Evolutionary conservation across 2,113 vertebrate species (phyloP).

Genomic region (Meleagris gallopavo): DNA sequence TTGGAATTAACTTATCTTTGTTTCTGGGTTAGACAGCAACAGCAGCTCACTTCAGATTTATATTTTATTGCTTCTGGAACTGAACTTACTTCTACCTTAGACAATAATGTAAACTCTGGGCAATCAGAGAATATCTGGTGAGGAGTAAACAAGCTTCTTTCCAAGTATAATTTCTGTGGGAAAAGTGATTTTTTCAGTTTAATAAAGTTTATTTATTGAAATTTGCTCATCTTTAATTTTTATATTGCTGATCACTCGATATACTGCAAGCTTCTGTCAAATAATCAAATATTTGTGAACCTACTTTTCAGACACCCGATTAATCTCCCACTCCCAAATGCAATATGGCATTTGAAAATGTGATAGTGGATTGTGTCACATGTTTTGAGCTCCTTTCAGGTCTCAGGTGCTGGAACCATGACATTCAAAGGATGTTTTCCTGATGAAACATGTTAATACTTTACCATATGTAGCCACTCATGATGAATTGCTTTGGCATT

Average conservation of each 20-base stretch:
- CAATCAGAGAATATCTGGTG: not conserved
- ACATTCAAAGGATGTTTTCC: constrained; percentile 67
- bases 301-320: constrained; percentile 15
- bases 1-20: not conserved
- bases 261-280: not conserved
- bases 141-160: not conserved
- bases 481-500: constrained; percentile 73
- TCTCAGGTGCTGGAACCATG: constrained; percentile 11
- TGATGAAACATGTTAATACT: constrained; percentile 62
- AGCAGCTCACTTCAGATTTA: not conserved
- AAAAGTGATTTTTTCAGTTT: not conserved
- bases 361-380: constrained; percentile 22
- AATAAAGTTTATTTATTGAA: not conserved
- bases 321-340: constrained; percentile 22
- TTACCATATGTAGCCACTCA: constrained; percentile 43
- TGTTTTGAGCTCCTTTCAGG: constrained; percentile 11
- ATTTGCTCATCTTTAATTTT: not conserved
- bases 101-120: not conserved
- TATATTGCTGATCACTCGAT: not conserved
- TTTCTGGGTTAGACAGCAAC: not conserved
- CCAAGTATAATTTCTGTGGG: not conserved
- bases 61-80: not conserved
- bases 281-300: not conserved
- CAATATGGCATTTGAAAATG: constrained; percentile 18
- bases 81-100: not conserved